Percentiles rank a stretch among this genome's conserved stretches.
phyloP scores from a whole-genome alignment of 1,140 invertebrate genomes.

The Brachionus angularis region DNA sequence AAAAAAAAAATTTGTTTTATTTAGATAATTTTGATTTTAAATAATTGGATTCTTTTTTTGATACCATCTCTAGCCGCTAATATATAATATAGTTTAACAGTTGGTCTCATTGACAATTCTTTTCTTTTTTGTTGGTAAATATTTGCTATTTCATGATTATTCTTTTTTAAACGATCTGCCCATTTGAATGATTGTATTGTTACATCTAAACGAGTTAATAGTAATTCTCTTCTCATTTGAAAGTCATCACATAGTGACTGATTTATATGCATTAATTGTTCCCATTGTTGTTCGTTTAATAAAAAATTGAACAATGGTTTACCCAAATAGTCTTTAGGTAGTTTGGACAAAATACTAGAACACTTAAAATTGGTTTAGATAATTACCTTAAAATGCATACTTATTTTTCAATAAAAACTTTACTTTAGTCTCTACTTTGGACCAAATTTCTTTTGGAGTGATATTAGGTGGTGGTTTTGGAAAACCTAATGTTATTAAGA shows the following conservation, averaged over 20 bases:
- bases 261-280: conserved; percentile 67
- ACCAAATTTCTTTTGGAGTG: conserved; percentile 22
- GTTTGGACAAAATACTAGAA: conserved; percentile 64
- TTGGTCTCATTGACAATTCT: conserved; percentile 1
- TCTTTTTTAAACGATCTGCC: conserved; percentile 68
- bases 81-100: not conserved
- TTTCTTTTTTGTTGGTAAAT: not conserved
- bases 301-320: conserved; percentile 55
- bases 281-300: conserved; percentile 68
- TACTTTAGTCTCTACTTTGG: conserved; percentile 26
- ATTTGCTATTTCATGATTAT: conserved; percentile 19
- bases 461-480: conserved; percentile 18
- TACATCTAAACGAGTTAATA: conserved; percentile 82
- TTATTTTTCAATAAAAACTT: not conserved
- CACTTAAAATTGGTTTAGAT: conserved; percentile 15
- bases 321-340: conserved; percentile 64
- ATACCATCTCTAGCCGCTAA: conserved; percentile 37
- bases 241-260: conserved; percentile 75
- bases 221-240: conserved; percentile 73
- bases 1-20: too few species aligned
- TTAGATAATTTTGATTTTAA: too few species aligned
- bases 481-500: conserved; percentile 31
- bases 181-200: conserved; percentile 88
- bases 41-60: too few species aligned
- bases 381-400: not conserved